Percentiles rank a stretch among this genome's conserved stretches.
Conservation (phyloP, 1,140 invertebrate genomes). For the Plutomurus gul region DNA sequence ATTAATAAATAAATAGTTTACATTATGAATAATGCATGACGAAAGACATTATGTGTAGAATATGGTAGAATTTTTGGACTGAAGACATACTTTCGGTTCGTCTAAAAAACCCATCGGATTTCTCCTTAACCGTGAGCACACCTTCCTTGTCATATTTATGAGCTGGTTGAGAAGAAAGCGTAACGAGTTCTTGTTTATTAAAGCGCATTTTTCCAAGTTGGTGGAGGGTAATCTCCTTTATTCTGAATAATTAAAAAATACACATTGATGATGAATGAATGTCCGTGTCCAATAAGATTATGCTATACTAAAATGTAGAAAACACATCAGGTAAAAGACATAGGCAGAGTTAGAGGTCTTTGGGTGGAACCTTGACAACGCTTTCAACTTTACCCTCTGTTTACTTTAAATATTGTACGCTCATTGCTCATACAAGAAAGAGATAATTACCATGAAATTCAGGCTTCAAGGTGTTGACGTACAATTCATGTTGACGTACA, state of each 20-base stretch:
- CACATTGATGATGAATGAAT: neutral
- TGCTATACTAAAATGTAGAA: too few species aligned
- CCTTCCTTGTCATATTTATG: constrained; percentile 93
- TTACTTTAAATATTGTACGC: too few species aligned
- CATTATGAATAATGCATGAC: constrained; percentile 34
- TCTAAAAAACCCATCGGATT: constrained; percentile 87
- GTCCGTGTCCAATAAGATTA: too few species aligned
- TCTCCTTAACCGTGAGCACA: constrained; percentile 79
- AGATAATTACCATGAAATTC: too few species aligned
- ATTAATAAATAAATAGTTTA: neutral
- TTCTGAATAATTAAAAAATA: neutral
- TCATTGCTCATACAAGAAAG: too few species aligned
- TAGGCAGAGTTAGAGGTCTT: too few species aligned
- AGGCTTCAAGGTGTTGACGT: too few species aligned
- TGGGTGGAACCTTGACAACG: too few species aligned
- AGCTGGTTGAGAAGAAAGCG: constrained; percentile 80
- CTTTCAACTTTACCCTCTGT: too few species aligned
- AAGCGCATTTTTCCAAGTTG: constrained; percentile 71
- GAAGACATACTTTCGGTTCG: constrained; percentile 86
- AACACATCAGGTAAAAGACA: too few species aligned
- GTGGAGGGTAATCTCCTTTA: neutral
- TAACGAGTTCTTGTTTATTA: constrained; percentile 84
- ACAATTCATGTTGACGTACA: too few species aligned
- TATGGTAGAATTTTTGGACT: neutral
- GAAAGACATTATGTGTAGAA: too few species aligned